Evolutionary conservation across 2,888 invertebrate genomes (phyloP), one percentile per base, ranked within the genome.

Genomic region (Erpobdella octoculata): DNA sequence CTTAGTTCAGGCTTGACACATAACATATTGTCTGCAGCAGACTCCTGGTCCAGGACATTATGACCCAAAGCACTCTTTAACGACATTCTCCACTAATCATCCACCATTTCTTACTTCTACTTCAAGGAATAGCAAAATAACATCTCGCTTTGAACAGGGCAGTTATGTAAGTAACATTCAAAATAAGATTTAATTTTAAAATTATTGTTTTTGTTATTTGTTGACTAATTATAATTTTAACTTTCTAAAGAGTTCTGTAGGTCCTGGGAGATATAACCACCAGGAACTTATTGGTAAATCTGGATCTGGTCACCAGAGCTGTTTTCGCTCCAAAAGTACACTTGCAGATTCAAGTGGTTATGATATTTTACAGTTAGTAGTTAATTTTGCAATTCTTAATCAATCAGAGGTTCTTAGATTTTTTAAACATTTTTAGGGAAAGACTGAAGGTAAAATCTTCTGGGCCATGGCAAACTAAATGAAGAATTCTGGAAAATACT

Each of bases 201-300:
- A 41, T 12, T 41, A 9, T 41, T 41, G 9, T 41, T 41, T 41
- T 41, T 12, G 18, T 12, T 41, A 41, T 41, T 41, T 41, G 9
- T 41, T 41, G 41, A 12, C 18, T 41, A n/a, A 41, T 41, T 41
- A 12, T 41, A 41, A 41, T 41, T 41, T 12, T 41, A 15, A n/a
- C 12, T 41, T 15, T 62, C 33, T 15, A 33, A 8, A 31, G 62
- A 33, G 28, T n/a, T n/a, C 28, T 6, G 35, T 62, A 33, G 62
- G 62, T 1, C 62, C 62, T 33, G 62, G 62, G n/a, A 31, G 62
- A 12, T 62, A 62, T 35, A 31, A 62, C n/a, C 21, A 28, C 33
- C 62, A 62, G 35, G 35, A 33, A 28, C 33, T 62, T 1, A 62
- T 33, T 33, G 35, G 31, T n/a, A 62, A 62, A 2, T 62, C 62